Evolutionary conservation across 2,888 invertebrate genomes (phyloP).

Genomic region (Eumacrocentrus americanus): DNA sequence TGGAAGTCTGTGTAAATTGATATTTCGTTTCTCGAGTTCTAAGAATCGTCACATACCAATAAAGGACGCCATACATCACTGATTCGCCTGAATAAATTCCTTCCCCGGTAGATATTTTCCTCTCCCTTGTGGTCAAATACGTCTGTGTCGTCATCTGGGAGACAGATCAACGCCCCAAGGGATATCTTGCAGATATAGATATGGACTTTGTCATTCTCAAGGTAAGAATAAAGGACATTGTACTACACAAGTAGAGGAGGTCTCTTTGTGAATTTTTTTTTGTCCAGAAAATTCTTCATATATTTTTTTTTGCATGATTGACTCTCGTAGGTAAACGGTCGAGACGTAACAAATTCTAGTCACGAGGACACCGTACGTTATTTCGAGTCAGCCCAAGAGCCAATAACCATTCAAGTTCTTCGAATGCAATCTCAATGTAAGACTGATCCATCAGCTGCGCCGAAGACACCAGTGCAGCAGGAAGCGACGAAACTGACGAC

Average conservation of each 20-base stretch:
- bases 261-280: too few relatives aligned
- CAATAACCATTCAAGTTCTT: conserved; percentile 68
- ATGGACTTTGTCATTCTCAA: conserved; percentile 29
- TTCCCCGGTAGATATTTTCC: conserved; percentile 2
- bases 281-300: too few relatives aligned
- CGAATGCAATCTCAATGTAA: conserved; percentile 53
- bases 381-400: conserved; percentile 68
- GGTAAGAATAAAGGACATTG: conserved; percentile 12
- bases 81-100: conserved; percentile 7
- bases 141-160: too few relatives aligned
- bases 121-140: background rate
- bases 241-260: too few relatives aligned
- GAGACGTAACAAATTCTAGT: conserved; percentile 68
- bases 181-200: conserved; percentile 1
- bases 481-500: conserved; percentile 32
- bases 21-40: background rate
- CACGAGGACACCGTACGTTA: conserved; percentile 68
- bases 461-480: conserved; percentile 29
- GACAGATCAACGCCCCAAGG: background rate
- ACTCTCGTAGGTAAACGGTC: conserved; percentile 65
- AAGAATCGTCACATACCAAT: conserved; percentile 1
- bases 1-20: background rate
- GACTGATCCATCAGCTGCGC: conserved; percentile 21
- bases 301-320: background rate
- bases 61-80: conserved; percentile 18